A percentile compares a stretch with the other conserved stretches of the same genome.
phyloP scores from a whole-genome alignment of 2,113 vertebrate genomes.

The Vulpes lagopus region DNA sequence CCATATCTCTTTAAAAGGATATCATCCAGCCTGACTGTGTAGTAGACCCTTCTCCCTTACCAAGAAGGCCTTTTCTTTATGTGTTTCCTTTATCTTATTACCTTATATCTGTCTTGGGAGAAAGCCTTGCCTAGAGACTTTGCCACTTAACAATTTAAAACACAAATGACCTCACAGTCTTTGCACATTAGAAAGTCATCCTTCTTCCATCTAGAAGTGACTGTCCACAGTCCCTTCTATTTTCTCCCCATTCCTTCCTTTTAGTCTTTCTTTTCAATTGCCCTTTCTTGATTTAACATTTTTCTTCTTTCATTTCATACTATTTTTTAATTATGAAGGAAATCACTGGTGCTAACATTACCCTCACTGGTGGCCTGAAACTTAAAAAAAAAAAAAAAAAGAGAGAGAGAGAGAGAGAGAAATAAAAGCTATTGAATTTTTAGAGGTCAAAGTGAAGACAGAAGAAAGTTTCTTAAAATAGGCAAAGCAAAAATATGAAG shows the following conservation, averaged over 20 bases:
- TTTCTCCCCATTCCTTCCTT: not conserved
- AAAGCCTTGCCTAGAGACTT: not conserved
- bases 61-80: not conserved
- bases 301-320: not conserved
- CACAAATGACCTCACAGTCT: not conserved
- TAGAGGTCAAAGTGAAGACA: not conserved
- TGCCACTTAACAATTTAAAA: not conserved
- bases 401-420: too few relatives aligned
- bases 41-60: not conserved
- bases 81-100: not conserved
- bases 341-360: not conserved
- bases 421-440: not conserved
- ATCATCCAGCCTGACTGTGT: not conserved
- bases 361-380: not conserved
- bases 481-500: not conserved
- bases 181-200: not conserved
- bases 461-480: not conserved
- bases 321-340: not conserved
- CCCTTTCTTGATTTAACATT: not conserved
- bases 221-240: not conserved
- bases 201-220: not conserved
- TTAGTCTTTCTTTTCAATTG: not conserved
- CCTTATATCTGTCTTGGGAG: not conserved
- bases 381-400: not conserved
- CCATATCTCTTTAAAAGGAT: constrained; percentile 35